These are phyloP conservation scores for Sarcophaga carnaria DNA, from an alignment of 2,888 invertebrate genomes.

Conservation along the genomic window DNA sequence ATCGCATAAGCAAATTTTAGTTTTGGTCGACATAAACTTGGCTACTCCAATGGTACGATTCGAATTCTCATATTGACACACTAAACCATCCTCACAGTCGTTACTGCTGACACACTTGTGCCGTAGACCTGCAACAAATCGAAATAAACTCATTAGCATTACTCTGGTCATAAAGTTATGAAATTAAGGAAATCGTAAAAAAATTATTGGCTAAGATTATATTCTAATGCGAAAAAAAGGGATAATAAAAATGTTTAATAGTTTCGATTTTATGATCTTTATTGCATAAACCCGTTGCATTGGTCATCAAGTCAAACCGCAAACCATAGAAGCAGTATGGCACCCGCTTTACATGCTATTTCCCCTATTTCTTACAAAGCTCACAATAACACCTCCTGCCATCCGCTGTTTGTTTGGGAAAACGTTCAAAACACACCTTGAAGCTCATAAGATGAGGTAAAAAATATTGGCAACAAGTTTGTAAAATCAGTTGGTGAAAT, in stretches of 20 bases:
- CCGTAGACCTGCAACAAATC: constrained; percentile 75
- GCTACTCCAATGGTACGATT: constrained; percentile 82
- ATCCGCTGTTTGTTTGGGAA: too few species aligned
- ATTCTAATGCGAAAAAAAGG: background rate
- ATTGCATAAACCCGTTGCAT: background rate
- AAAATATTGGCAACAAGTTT: too few species aligned
- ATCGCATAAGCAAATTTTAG: constrained; percentile 85
- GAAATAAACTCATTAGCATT: background rate
- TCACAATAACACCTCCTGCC: too few species aligned
- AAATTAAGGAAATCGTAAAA: background rate
- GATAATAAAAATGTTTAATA: background rate
- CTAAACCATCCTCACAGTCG: constrained; percentile 86
- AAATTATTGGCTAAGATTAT: background rate
- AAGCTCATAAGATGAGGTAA: too few species aligned
- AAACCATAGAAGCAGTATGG: too few species aligned
- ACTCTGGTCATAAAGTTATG: too few species aligned
- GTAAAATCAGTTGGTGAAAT: too few species aligned
- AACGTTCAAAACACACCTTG: too few species aligned
- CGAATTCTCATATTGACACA: constrained; percentile 84
- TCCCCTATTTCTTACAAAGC: too few species aligned
- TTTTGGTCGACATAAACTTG: constrained; percentile 81
- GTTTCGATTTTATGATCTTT: background rate
- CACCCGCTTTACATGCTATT: too few species aligned
- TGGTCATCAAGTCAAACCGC: too few species aligned
- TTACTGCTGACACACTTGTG: constrained; percentile 85